Percentiles rank a stretch among this genome's conserved stretches.
Conservation (phyloP, 2,888 invertebrate genomes). For the Baronia brevicornis region DNA sequence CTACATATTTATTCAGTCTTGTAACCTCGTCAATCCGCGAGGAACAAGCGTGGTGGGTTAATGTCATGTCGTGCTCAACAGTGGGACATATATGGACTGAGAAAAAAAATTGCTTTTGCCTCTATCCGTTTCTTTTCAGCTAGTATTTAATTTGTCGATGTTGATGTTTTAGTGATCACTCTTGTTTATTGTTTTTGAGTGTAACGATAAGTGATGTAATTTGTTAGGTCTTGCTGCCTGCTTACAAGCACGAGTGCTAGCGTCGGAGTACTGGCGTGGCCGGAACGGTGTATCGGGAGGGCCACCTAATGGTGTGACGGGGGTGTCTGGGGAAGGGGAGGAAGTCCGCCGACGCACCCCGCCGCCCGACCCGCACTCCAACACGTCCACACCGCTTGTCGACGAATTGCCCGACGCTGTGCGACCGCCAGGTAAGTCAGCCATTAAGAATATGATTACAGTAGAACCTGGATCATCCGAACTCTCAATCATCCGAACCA, state of each 20-base stretch:
- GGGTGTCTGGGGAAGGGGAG: conserved; percentile 32
- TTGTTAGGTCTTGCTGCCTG: conserved; percentile 89
- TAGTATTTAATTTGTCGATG: neutral
- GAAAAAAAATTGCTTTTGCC: no score
- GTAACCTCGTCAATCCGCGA: no score
- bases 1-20: no score
- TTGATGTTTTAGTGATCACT: neutral
- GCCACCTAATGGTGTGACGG: conserved; percentile 27
- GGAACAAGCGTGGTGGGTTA: no score
- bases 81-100: no score
- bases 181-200: conserved; percentile 5
- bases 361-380: conserved; percentile 81
- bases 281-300: conserved; percentile 60
- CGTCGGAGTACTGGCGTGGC: conserved; percentile 77
- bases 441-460: no score
- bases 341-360: conserved; percentile 55
- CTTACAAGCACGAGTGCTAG: conserved; percentile 85
- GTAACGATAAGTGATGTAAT: conserved; percentile 31
- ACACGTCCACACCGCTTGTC: conserved; percentile 78
- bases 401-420: conserved; percentile 72
- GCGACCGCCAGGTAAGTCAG: conserved; percentile 56
- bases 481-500: neutral
- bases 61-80: no score
- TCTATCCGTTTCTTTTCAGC: neutral
- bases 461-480: neutral